phyloP scores from a whole-genome alignment of 2,888 invertebrate species.

The Bhutanitis thaidina region DNA sequence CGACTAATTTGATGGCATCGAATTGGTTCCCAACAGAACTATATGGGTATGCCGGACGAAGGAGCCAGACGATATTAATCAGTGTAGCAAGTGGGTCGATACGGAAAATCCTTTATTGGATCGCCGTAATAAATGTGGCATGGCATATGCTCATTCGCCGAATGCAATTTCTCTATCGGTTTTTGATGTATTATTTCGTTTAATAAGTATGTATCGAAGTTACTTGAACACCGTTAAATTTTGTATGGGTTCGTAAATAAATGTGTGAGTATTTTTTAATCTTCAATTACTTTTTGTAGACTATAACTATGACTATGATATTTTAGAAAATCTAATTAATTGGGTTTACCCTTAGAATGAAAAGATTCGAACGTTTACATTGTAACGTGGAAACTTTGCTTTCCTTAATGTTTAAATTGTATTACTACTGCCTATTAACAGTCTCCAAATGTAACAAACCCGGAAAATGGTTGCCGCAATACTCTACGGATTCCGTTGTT shows the following conservation, averaged over 20 bases:
- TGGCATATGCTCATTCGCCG: slow-evolving; percentile 19
- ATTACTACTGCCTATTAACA: too few species aligned
- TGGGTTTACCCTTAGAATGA: too few species aligned
- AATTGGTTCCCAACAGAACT: slow-evolving; percentile 27
- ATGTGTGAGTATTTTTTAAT: too few species aligned
- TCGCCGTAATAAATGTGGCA: slow-evolving; percentile 20
- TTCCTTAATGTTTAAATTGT: too few species aligned
- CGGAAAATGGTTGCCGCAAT: background rate
- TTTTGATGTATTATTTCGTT: slow-evolving; percentile 12
- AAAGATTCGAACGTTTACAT: too few species aligned
- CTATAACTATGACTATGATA: too few species aligned
- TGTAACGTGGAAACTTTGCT: too few species aligned
- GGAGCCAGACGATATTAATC: slow-evolving; percentile 30
- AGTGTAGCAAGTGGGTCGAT: slow-evolving; percentile 24
- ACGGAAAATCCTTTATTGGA: slow-evolving; percentile 25
- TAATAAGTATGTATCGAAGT: background rate
- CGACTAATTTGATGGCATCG: slow-evolving; percentile 46
- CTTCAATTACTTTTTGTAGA: too few species aligned
- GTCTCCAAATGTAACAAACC: background rate
- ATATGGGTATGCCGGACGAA: slow-evolving; percentile 31
- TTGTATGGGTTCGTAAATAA: too few species aligned
- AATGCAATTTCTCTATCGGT: slow-evolving; percentile 18
- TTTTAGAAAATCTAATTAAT: too few species aligned
- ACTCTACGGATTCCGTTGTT: background rate
- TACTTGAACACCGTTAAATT: background rate